Conservation (phyloP, 2,113 vertebrate species). For the Microcebus griseorufus region DNA sequence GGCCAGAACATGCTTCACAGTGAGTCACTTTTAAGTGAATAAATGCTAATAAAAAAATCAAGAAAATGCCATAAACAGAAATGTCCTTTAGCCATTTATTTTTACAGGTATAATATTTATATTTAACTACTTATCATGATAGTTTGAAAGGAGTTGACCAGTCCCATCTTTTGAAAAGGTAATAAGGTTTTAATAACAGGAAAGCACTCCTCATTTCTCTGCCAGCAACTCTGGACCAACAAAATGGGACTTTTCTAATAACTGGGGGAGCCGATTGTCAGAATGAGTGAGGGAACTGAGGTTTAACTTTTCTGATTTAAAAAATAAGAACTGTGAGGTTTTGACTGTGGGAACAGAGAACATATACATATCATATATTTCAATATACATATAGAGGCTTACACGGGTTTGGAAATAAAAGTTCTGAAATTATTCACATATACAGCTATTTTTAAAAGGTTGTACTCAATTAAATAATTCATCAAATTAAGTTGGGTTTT, state of each 20-base stretch:
- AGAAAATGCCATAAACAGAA: not conserved
- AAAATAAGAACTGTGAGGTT: not conserved
- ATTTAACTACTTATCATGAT: constrained; percentile 42
- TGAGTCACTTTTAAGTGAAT: constrained; percentile 14
- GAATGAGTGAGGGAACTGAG: not conserved
- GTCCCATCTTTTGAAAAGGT: not conserved
- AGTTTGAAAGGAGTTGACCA: not conserved
- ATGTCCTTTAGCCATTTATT: not conserved
- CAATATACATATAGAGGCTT: not conserved
- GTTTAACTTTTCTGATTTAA: not conserved
- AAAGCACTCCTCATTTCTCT: not conserved
- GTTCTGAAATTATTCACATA: not conserved
- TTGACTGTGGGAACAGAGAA: not conserved
- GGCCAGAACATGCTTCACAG: not conserved
- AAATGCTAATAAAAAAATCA: not conserved
- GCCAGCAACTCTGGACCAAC: not conserved
- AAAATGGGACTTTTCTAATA: not conserved
- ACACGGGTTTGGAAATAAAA: not conserved
- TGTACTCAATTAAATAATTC: not conserved
- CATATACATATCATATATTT: rapidly evolving
- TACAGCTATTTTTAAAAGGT: not conserved
- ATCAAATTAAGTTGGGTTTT: not conserved
- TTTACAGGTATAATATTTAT: constrained; percentile 29
- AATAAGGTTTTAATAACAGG: constrained; percentile 35
- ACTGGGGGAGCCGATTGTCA: not conserved